phyloP scores from a whole-genome alignment of 2,888 invertebrate species.

The Macrophya annulata region DNA sequence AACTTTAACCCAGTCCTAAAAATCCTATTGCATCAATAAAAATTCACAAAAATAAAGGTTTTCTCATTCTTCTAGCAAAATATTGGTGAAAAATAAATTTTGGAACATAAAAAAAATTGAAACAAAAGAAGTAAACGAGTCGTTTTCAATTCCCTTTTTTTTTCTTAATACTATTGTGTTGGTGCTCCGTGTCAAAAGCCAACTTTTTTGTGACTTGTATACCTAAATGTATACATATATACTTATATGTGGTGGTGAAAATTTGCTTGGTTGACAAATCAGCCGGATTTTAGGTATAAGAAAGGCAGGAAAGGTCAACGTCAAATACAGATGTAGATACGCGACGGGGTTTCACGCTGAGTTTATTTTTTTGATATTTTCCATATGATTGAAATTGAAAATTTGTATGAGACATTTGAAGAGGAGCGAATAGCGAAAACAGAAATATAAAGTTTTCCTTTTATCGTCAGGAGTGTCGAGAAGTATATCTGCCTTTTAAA shows the following conservation, averaged over 20 bases:
- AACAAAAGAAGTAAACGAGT: no score
- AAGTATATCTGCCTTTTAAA: constrained; percentile 67
- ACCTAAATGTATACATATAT: no score
- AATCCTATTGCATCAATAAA: no score
- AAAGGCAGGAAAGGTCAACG: neutral
- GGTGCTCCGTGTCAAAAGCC: no score
- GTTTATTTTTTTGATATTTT: neutral
- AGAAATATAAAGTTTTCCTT: constrained; percentile 62
- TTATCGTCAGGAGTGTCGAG: constrained; percentile 60
- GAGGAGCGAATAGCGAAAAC: neutral
- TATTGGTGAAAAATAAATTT: no score
- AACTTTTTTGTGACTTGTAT: no score
- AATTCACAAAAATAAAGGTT: neutral
- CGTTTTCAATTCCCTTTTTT: no score
- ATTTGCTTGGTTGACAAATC: neutral
- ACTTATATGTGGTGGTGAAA: neutral
- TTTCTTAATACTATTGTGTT: neutral
- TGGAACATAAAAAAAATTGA: no score
- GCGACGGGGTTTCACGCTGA: neutral
- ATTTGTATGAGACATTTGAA: constrained; percentile 19
- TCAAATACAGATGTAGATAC: neutral
- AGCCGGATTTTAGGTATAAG: neutral
- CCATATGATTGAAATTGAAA: constrained; percentile 21
- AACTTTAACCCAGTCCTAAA: no score
- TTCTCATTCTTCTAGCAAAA: no score